Evolutionary conservation across 64 coral and sea anemone species (phyloP).

Genomic region (Stichodactyla helianthus): DNA sequence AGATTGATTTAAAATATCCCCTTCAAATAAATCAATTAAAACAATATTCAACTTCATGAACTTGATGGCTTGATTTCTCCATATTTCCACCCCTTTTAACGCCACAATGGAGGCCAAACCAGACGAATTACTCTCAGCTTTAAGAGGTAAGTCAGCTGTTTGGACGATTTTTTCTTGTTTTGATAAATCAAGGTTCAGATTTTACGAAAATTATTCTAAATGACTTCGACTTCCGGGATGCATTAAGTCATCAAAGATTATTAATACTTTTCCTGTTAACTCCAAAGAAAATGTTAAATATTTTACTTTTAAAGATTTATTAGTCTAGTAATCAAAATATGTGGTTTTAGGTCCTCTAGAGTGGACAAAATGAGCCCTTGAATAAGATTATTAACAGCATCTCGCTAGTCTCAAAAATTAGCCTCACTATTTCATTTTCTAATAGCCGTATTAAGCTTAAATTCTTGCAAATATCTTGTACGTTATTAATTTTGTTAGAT

Average conservation of each 20-base stretch:
- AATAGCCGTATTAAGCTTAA: neutral
- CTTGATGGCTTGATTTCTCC: neutral
- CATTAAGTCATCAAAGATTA: neutral
- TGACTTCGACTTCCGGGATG: neutral
- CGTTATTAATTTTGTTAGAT: no score
- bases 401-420: neutral
- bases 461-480: neutral
- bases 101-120: neutral
- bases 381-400: neutral
- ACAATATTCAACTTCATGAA: neutral
- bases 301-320: neutral
- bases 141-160: neutral
- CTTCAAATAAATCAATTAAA: neutral
- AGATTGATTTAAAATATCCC: neutral
- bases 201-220: neutral
- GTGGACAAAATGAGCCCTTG: neutral
- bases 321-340: neutral
- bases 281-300: neutral
- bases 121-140: neutral
- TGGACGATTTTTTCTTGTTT: neutral
- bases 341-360: neutral
- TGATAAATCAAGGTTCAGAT: neutral
- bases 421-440: neutral
- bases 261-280: neutral
- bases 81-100: neutral